phyloP scores from a whole-genome alignment of 2,797 vertebrate species.

The Gymnoscopelus microlampas region DNA sequence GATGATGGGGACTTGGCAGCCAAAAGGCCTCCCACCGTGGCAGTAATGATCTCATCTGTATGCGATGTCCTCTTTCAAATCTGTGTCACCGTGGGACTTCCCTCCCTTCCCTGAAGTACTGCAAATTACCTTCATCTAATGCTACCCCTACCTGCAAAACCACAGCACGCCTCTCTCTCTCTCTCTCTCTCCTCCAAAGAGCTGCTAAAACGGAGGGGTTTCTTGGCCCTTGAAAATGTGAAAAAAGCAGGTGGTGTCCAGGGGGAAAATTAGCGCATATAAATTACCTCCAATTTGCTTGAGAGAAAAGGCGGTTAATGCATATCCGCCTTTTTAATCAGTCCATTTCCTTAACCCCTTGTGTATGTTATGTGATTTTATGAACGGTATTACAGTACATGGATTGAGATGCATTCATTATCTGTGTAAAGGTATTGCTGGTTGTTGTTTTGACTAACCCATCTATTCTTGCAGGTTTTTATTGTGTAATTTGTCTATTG shows the following conservation, averaged over 20 bases:
- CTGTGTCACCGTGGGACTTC: slow-evolving; percentile 61
- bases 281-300: slow-evolving; percentile 56
- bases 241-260: slow-evolving; percentile 77
- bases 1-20: slow-evolving; percentile 22
- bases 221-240: slow-evolving; percentile 52
- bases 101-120: slow-evolving; percentile 45
- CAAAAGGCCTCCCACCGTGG: slow-evolving; percentile 53
- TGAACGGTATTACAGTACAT: slow-evolving; percentile 14
- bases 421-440: slow-evolving; percentile 19
- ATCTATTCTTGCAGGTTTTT: slow-evolving; percentile 56
- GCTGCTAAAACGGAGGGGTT: slow-evolving; percentile 26
- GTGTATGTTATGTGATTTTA: slow-evolving; percentile 30
- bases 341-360: slow-evolving; percentile 27
- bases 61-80: slow-evolving; percentile 72
- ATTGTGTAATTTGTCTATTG: slow-evolving; percentile 30
- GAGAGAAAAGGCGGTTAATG: slow-evolving; percentile 27
- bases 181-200: slow-evolving; percentile 32
- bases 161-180: slow-evolving; percentile 20
- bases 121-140: slow-evolving; percentile 42
- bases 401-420: slow-evolving; percentile 46
- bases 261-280: slow-evolving; percentile 59
- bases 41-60: slow-evolving; percentile 80
- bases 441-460: slow-evolving; percentile 7
- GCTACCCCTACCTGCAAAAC: slow-evolving; percentile 10
- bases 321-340: slow-evolving; percentile 35